Conservation (phyloP, 2,113 vertebrate genomes). For the Chionomys nivalis region DNA sequence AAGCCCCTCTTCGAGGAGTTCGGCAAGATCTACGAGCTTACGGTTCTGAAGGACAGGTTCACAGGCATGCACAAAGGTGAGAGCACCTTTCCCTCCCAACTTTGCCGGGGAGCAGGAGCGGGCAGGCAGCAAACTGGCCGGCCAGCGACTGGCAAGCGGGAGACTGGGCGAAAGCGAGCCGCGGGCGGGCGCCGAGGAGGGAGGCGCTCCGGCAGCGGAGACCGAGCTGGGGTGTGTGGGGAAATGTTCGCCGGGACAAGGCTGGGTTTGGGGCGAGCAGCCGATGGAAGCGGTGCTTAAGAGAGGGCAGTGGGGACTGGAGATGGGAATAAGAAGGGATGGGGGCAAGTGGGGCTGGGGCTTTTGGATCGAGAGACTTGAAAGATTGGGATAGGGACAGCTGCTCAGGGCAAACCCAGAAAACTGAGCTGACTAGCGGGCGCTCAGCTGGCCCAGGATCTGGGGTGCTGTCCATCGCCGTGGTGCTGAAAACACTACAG, state of each 20-base stretch:
- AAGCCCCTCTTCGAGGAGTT: slow-evolving; percentile 99
- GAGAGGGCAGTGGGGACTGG: slow-evolving; percentile 48
- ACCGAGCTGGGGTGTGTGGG: slow-evolving; percentile 73
- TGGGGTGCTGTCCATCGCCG: slow-evolving; percentile 84
- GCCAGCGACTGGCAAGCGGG: slow-evolving; percentile 74
- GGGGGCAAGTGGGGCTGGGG: slow-evolving; percentile 43
- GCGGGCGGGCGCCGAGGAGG: slow-evolving; percentile 65
- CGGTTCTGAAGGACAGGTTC: slow-evolving; percentile 99
- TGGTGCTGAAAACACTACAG: slow-evolving; percentile 85
- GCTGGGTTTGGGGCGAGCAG: slow-evolving; percentile 62
- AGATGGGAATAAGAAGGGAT: slow-evolving; percentile 65
- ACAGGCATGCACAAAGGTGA: slow-evolving; percentile 99
- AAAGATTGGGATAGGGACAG: slow-evolving; percentile 64
- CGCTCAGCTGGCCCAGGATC: slow-evolving; percentile 52
- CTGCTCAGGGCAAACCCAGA: slow-evolving; percentile 45
- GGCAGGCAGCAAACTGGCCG: slow-evolving; percentile 65
- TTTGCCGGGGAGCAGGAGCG: slow-evolving; percentile 83
- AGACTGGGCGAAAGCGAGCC: slow-evolving; percentile 66
- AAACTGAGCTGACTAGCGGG: slow-evolving; percentile 61
- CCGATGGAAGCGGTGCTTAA: slow-evolving; percentile 23
- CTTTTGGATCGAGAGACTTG: slow-evolving; percentile 47
- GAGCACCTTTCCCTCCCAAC: slow-evolving; percentile 85
- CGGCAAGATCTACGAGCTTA: slow-evolving; percentile 99
- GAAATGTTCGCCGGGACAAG: slow-evolving; percentile 71
- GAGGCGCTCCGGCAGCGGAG: slow-evolving; percentile 68